phyloP scores from a whole-genome alignment of 2,113 vertebrate species.

The Carassius carassius region DNA sequence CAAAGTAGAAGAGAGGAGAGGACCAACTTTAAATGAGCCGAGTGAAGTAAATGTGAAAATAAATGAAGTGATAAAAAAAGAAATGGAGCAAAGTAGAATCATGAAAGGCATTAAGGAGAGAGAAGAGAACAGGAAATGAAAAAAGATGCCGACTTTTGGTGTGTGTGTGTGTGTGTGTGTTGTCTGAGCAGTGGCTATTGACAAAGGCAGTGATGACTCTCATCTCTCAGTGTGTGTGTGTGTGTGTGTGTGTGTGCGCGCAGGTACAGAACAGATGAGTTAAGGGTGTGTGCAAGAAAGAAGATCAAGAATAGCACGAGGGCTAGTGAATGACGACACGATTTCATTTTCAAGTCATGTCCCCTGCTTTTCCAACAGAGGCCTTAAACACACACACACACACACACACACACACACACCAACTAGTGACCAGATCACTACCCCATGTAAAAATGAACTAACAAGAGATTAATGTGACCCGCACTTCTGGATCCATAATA shows the following conservation, averaged over 20 bases:
- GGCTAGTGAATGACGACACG: neutral
- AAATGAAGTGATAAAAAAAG: conserved; percentile 35
- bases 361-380: neutral
- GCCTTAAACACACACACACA: neutral
- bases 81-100: conserved; percentile 11
- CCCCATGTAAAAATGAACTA: neutral
- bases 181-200: no score
- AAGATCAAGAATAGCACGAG: neutral
- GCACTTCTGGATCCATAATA: no score
- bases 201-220: no score
- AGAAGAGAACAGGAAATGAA: conserved; percentile 31
- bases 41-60: conserved; percentile 33
- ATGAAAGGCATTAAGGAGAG: conserved; percentile 17
- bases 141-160: conserved; percentile 17
- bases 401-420: no score
- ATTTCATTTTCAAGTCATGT: neutral
- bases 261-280: no score
- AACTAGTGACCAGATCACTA: no score
- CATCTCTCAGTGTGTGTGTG: no score
- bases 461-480: no score
- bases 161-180: neutral
- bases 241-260: neutral
- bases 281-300: neutral
- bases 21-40: conserved; percentile 26
- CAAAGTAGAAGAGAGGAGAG: conserved; percentile 9